A percentile compares a stretch with the other conserved stretches of the same genome.
phyloP scores from a whole-genome alignment of 2,797 vertebrate genomes.

The Protosalanx chinensis region DNA sequence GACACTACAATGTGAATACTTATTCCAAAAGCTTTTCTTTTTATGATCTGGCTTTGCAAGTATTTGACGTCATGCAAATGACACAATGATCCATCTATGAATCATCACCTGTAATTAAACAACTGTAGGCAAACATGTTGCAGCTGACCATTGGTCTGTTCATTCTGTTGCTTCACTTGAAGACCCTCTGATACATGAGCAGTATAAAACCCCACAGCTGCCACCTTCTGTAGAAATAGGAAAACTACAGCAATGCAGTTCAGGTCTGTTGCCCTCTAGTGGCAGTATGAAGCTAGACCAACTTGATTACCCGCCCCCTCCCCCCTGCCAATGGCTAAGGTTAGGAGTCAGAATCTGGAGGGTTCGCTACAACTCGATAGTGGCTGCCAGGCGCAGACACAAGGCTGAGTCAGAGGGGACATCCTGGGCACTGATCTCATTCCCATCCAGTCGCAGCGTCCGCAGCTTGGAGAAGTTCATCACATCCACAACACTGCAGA shows the following conservation, averaged over 20 bases:
- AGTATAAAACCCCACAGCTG: conserved; percentile 13
- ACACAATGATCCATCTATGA: neutral
- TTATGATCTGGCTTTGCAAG: neutral
- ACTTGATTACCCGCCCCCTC: neutral
- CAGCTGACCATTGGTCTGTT: neutral
- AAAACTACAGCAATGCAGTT: conserved; percentile 8
- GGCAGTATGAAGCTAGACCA: neutral
- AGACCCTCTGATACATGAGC: neutral
- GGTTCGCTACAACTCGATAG: conserved; percentile 79
- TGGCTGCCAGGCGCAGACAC: conserved; percentile 83
- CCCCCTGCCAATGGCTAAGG: neutral
- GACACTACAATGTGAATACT: too few species aligned
- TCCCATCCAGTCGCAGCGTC: conserved; percentile 90
- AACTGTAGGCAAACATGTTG: neutral
- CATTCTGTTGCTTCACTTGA: neutral
- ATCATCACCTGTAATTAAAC: neutral
- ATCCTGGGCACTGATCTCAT: conserved; percentile 79
- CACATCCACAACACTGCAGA: conserved; percentile 85
- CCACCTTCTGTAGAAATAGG: conserved; percentile 23
- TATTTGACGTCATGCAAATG: neutral
- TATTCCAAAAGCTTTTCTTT: neutral
- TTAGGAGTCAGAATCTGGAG: neutral
- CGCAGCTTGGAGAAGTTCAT: conserved; percentile 89
- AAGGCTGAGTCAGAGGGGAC: conserved; percentile 80
- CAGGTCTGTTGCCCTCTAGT: neutral